These are phyloP conservation scores for Emydocephalus ijimae DNA, from an alignment of 2,113 vertebrate species.

Conservation along the genomic window DNA sequence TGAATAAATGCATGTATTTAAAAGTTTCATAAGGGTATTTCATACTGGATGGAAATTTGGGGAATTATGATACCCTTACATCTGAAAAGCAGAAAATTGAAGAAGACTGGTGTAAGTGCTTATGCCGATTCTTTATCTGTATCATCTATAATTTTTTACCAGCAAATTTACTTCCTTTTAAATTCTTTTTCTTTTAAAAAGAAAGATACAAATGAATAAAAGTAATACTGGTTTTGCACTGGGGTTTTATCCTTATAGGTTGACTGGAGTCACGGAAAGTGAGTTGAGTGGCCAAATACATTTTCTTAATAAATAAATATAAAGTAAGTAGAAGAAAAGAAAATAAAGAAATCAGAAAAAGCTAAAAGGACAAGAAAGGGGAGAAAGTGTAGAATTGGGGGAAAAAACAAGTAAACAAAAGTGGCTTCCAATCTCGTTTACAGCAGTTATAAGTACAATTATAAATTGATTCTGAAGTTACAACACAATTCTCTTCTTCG, in stretches of 20 bases:
- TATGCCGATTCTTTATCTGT: background rate
- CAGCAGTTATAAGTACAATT: background rate
- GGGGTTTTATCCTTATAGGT: background rate
- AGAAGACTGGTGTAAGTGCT: background rate
- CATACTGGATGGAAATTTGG: background rate
- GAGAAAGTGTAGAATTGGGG: background rate
- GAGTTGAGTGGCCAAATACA: background rate
- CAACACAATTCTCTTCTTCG: background rate
- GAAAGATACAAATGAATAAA: background rate
- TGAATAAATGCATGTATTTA: background rate
- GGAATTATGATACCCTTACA: background rate
- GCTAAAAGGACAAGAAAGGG: background rate
- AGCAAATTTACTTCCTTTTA: background rate
- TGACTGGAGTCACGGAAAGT: background rate
- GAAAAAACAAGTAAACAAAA: background rate
- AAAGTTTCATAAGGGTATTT: background rate
- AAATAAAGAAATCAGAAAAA: background rate
- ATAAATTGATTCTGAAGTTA: background rate
- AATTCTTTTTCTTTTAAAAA: background rate
- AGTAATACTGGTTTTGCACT: background rate
- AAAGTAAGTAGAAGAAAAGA: background rate
- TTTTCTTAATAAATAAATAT: background rate
- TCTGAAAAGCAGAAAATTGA: background rate
- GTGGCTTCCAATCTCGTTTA: background rate
- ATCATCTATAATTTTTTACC: background rate